Percentiles rank a stretch among this genome's conserved stretches.
phyloP scores from a whole-genome alignment of 2,113 vertebrate species.

The Nettapus auritus region DNA sequence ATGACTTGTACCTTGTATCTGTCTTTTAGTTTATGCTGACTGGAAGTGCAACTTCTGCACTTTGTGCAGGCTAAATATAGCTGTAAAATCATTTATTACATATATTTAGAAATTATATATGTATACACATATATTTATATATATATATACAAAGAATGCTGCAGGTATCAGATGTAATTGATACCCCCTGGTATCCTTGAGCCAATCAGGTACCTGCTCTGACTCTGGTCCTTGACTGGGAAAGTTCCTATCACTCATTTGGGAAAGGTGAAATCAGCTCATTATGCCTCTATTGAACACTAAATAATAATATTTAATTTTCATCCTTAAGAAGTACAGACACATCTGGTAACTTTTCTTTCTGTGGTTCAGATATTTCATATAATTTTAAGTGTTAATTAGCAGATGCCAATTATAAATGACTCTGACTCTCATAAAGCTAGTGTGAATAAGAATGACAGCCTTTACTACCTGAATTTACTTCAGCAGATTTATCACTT shows the following conservation, averaged over 20 bases:
- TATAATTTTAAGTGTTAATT: neutral
- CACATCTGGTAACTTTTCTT: neutral
- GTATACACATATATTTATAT: no score
- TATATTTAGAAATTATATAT: neutral
- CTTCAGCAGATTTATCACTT: neutral
- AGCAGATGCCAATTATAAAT: neutral
- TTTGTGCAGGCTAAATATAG: neutral
- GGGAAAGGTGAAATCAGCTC: neutral
- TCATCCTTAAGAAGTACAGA: neutral
- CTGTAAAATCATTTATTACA: neutral
- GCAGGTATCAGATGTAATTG: neutral
- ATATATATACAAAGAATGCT: neutral
- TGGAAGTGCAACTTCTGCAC: neutral
- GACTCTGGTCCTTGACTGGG: neutral
- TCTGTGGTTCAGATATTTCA: neutral
- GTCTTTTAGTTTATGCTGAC: neutral
- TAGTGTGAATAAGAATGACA: neutral
- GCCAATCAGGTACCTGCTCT: neutral
- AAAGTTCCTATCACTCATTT: neutral
- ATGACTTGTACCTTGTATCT: neutral
- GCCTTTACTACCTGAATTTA: neutral
- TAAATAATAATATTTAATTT: neutral
- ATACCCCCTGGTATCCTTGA: neutral
- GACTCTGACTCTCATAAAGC: neutral
- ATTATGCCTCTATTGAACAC: neutral